A percentile compares a stretch with the other conserved stretches of the same genome.
phyloP scores from a whole-genome alignment of 2,113 vertebrate species.

The Stomatorhinus ivindoensis region DNA sequence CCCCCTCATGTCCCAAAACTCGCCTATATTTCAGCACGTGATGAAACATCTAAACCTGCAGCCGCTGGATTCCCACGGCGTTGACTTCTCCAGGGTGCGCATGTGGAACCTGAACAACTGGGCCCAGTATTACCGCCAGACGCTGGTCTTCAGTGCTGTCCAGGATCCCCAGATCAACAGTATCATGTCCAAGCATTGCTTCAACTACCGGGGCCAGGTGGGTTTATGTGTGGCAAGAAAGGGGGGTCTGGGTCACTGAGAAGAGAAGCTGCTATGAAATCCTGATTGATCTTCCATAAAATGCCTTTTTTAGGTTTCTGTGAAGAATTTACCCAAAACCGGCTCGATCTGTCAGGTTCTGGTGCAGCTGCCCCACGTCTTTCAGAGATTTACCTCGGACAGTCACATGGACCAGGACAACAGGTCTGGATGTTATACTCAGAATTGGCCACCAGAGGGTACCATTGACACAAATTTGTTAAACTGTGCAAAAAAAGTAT shows the following conservation, averaged over 20 bases:
- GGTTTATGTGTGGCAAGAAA: constrained; percentile 16
- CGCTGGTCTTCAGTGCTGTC: constrained; percentile 78
- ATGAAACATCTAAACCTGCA: constrained; percentile 86
- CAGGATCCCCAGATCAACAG: constrained; percentile 88
- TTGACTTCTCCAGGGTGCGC: constrained; percentile 90
- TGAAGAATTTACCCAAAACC: constrained; percentile 65
- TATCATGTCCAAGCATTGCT: constrained; percentile 78
- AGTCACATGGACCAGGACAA: constrained; percentile 61
- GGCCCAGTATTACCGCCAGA: constrained; percentile 83
- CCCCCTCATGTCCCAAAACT: neutral
- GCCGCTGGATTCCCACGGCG: constrained; percentile 82
- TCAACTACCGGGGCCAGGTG: constrained; percentile 84
- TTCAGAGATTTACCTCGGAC: constrained; percentile 74
- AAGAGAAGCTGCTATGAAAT: neutral
- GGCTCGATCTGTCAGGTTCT: constrained; percentile 85
- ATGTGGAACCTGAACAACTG: constrained; percentile 89
- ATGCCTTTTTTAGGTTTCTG: constrained; percentile 55
- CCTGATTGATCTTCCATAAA: neutral
- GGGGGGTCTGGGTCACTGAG: neutral
- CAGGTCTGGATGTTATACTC: constrained; percentile 58
- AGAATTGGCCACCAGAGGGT: constrained; percentile 27
- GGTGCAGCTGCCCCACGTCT: constrained; percentile 89
- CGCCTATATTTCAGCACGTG: constrained; percentile 63
- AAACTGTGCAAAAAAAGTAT: neutral
- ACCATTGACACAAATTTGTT: neutral